Conservation (phyloP, 1,140 invertebrate genomes). For the Brachionus calyciflorus region DNA sequence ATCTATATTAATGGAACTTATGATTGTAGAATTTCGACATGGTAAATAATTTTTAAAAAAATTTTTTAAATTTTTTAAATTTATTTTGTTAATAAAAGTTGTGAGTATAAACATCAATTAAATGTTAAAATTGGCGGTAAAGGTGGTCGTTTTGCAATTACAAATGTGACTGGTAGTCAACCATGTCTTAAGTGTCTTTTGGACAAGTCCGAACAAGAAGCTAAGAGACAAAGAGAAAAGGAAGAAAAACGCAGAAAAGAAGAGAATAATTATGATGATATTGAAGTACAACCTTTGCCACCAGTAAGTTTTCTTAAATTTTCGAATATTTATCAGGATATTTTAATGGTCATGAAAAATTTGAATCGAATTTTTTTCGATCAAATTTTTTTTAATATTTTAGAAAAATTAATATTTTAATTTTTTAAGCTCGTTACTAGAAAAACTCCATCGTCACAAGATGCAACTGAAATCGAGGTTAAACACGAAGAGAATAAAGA, state of each 20-base stretch:
- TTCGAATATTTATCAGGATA: slow-evolving; percentile 12
- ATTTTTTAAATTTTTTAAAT: too few species aligned
- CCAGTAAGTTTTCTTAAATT: not conserved
- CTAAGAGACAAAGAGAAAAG: not conserved
- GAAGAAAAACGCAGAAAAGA: not conserved
- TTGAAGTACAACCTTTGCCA: not conserved
- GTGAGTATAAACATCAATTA: slow-evolving; percentile 58
- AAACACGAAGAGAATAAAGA: not conserved
- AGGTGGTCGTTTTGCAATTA: slow-evolving; percentile 56
- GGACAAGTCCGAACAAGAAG: slow-evolving; percentile 10
- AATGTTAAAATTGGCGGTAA: slow-evolving; percentile 57
- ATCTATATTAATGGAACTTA: slow-evolving; percentile 58
- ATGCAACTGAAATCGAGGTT: not conserved
- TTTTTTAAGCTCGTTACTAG: not conserved
- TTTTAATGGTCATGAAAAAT: not conserved
- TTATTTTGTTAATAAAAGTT: slow-evolving; percentile 51
- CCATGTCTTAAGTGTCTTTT: slow-evolving; percentile 21
- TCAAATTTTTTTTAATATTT: not conserved
- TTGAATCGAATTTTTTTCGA: not conserved
- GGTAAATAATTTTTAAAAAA: too few species aligned
- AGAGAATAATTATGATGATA: not conserved
- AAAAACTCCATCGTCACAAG: not conserved
- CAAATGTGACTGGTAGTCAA: slow-evolving; percentile 18
- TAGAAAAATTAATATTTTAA: not conserved
- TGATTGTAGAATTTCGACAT: slow-evolving; percentile 57